phyloP scores from a whole-genome alignment of 2,888 invertebrate species.

The Gibbula magus region DNA sequence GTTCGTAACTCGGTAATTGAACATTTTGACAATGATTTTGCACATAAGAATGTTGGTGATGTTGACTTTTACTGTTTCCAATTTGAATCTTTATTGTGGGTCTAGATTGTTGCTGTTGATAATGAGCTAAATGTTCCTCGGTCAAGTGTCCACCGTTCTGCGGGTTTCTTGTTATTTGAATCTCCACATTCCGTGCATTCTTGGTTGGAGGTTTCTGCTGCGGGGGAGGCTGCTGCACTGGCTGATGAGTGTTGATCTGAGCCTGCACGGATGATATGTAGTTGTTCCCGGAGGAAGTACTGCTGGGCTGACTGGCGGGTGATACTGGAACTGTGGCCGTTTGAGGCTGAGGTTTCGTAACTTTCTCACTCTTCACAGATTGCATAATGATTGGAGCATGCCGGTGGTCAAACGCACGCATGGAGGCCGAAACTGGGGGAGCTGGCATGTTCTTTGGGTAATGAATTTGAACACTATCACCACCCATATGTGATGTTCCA shows the following conservation, averaged over 20 bases:
- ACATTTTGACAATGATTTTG: slow-evolving; percentile 41
- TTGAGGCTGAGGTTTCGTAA: slow-evolving; percentile 93
- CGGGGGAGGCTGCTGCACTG: slow-evolving; percentile 74
- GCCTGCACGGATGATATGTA: slow-evolving; percentile 70
- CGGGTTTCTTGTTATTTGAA: slow-evolving; percentile 50
- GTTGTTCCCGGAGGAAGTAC: slow-evolving; percentile 26
- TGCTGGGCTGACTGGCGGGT: slow-evolving; percentile 28
- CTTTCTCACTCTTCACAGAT: slow-evolving; percentile 95
- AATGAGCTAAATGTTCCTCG: slow-evolving; percentile 77
- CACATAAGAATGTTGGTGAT: slow-evolving; percentile 24
- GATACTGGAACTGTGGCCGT: slow-evolving; percentile 92
- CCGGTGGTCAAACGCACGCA: slow-evolving; percentile 88
- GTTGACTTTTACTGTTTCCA: slow-evolving; percentile 32
- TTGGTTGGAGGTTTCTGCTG: slow-evolving; percentile 13
- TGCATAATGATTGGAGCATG: slow-evolving; percentile 97
- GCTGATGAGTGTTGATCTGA: slow-evolving; percentile 75
- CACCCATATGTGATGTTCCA: not conserved
- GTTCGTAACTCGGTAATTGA: slow-evolving; percentile 40
- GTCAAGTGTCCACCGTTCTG: slow-evolving; percentile 43
- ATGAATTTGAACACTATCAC: slow-evolving; percentile 43
- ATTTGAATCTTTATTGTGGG: slow-evolving; percentile 49
- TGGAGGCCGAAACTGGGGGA: slow-evolving; percentile 79
- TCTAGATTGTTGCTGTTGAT: slow-evolving; percentile 43
- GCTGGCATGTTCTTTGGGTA: slow-evolving; percentile 41
- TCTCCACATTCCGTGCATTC: slow-evolving; percentile 46